Evolutionary conservation across 2,113 vertebrate species (phyloP).

Genomic region (Calyptommatus sinebrachiatus): DNA sequence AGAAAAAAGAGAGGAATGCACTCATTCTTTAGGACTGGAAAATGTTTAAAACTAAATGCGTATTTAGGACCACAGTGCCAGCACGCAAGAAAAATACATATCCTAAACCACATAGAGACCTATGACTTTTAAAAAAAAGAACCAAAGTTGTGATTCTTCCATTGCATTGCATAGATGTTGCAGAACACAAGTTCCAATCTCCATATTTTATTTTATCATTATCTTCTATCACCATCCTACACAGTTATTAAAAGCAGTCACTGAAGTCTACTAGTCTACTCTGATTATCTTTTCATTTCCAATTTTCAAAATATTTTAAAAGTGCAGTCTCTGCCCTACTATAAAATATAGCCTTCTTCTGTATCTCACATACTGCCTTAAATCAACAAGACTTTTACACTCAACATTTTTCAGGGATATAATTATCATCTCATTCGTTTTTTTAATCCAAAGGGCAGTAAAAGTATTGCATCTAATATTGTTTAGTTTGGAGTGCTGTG

Average conservation of each 20-base stretch:
- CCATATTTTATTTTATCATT: neutral
- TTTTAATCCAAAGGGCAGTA: neutral
- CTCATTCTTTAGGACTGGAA: no score
- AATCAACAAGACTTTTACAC: neutral
- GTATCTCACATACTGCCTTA: neutral
- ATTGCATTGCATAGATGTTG: neutral
- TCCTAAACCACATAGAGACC: neutral
- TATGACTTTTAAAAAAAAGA: neutral
- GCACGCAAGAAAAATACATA: slow-evolving; percentile 3
- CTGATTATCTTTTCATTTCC: neutral
- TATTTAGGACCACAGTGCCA: neutral
- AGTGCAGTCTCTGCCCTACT: neutral
- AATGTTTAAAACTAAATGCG: no score
- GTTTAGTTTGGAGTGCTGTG: neutral
- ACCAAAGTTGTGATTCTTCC: neutral
- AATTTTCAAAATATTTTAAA: neutral
- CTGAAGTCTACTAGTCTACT: neutral
- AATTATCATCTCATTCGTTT: neutral
- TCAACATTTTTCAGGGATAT: no score
- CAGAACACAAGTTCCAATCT: neutral
- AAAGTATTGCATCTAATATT: neutral
- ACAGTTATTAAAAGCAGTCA: neutral
- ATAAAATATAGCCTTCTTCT: neutral
- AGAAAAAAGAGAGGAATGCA: no score
- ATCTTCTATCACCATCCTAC: no score